A percentile compares a stretch with the other conserved stretches of the same genome.
Evolutionary conservation across 2,888 invertebrate genomes (phyloP).

Genomic region (Caenorhabditis sinica): DNA sequence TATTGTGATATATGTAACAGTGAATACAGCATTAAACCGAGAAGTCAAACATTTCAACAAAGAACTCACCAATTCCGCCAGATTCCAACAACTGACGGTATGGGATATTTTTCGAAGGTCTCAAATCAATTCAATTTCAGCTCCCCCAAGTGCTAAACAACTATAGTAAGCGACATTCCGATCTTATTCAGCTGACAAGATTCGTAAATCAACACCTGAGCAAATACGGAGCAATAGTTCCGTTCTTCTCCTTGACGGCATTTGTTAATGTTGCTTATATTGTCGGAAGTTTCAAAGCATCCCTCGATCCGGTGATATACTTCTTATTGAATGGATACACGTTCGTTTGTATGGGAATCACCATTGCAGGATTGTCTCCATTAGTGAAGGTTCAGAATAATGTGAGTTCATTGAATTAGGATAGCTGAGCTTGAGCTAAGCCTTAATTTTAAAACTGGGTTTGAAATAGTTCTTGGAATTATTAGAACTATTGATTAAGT

Average conservation of each 20-base stretch:
- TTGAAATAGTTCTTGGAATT: not conserved
- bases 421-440: no score
- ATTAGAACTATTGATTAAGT: not conserved
- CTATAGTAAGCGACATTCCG: slow-evolving; percentile 68
- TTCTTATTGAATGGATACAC: slow-evolving; percentile 38
- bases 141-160: slow-evolving; percentile 57
- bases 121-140: slow-evolving; percentile 30
- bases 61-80: slow-evolving; percentile 58
- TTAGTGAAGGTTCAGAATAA: slow-evolving; percentile 52
- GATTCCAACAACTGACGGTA: slow-evolving; percentile 64
- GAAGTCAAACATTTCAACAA: slow-evolving; percentile 68
- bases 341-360: slow-evolving; percentile 37
- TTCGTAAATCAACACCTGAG: slow-evolving; percentile 48
- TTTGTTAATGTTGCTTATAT: slow-evolving; percentile 51
- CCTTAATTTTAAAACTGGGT: not conserved
- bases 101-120: not conserved
- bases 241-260: slow-evolving; percentile 47
- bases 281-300: slow-evolving; percentile 41
- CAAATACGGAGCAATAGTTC: slow-evolving; percentile 51
- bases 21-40: slow-evolving; percentile 52
- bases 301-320: slow-evolving; percentile 23
- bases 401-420: slow-evolving; percentile 30
- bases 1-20: slow-evolving; percentile 53
- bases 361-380: slow-evolving; percentile 37
- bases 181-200: slow-evolving; percentile 57